These are phyloP conservation scores for Burhinus oedicnemus DNA, from an alignment of 2,113 vertebrate species.

Conservation along the genomic window DNA sequence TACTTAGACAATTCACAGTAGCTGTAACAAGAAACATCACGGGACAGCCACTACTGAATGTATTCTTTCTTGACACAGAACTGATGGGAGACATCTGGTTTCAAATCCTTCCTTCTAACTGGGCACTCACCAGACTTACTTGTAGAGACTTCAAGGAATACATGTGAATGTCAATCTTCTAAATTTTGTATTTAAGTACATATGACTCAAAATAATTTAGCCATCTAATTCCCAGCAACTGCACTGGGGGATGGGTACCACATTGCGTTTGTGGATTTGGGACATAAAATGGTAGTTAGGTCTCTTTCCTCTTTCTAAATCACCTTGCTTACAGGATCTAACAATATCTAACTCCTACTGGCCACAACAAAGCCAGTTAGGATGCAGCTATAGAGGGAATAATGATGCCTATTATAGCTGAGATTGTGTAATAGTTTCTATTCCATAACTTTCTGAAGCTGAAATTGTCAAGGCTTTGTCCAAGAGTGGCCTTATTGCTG, in stretches of 20 bases:
- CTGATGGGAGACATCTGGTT: not conserved
- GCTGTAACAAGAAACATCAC: not conserved
- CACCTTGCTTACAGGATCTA: not conserved
- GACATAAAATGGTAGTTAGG: not conserved
- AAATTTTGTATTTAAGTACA: not conserved
- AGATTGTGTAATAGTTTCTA: not conserved
- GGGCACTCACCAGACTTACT: not conserved
- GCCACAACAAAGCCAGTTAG: not conserved
- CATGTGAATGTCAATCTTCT: not conserved
- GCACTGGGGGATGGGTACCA: not conserved
- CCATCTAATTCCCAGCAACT: not conserved
- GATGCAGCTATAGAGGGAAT: not conserved
- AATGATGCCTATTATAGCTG: not conserved
- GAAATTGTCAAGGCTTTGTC: not conserved
- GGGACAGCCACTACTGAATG: not conserved
- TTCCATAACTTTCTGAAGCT: not conserved
- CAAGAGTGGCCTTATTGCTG: not conserved
- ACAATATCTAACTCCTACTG: not conserved
- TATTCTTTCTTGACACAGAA: not conserved
- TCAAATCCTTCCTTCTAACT: not conserved
- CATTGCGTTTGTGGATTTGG: not conserved
- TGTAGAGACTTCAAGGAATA: fast-evolving
- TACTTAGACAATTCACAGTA: not conserved
- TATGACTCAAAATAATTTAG: not conserved
- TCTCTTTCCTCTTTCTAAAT: not conserved